A percentile compares a stretch with the other conserved stretches of the same genome.
These are phyloP conservation scores for Temnothorax curvispinosus DNA, from an alignment of 1,140 invertebrate species.

Conservation along the genomic window DNA sequence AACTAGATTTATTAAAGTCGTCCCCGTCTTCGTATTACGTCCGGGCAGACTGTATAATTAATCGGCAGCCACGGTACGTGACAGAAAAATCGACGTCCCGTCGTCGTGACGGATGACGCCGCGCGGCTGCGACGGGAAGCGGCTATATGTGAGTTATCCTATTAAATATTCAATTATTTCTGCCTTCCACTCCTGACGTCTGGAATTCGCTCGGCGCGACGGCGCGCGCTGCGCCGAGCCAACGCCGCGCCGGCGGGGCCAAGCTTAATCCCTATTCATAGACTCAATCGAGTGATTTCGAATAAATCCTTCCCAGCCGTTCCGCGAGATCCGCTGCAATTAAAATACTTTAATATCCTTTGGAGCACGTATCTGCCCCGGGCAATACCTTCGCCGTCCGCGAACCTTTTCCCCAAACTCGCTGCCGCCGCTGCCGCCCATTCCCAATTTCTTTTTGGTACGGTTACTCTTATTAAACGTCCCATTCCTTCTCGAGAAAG, in stretches of 20 bases:
- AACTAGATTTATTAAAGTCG: constrained; percentile 59
- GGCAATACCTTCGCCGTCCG: constrained; percentile 62
- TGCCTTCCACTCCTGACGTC: constrained; percentile 62
- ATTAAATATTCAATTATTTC: constrained; percentile 79
- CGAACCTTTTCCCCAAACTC: constrained; percentile 49
- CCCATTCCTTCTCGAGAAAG: constrained; percentile 61
- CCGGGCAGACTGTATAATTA: constrained; percentile 60
- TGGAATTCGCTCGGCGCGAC: constrained; percentile 58
- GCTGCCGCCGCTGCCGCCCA: neutral
- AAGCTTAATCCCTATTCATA: constrained; percentile 77
- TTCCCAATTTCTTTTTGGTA: constrained; percentile 71
- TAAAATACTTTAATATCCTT: constrained; percentile 79
- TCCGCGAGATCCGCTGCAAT: constrained; percentile 76
- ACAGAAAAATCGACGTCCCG: constrained; percentile 60
- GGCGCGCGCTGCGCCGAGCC: neutral
- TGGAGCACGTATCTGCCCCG: constrained; percentile 74
- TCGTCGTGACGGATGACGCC: constrained; percentile 62
- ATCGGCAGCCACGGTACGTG: constrained; percentile 48
- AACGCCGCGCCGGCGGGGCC: neutral
- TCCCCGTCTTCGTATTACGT: constrained; percentile 49
- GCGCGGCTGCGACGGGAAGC: constrained; percentile 12
- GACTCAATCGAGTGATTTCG: constrained; percentile 76
- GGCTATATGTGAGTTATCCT: constrained; percentile 67
- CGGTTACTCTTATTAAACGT: constrained; percentile 74
- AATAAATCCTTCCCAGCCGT: constrained; percentile 75